Conservation (phyloP, 2,888 invertebrate genomes). For the Apotomis betuletana region DNA sequence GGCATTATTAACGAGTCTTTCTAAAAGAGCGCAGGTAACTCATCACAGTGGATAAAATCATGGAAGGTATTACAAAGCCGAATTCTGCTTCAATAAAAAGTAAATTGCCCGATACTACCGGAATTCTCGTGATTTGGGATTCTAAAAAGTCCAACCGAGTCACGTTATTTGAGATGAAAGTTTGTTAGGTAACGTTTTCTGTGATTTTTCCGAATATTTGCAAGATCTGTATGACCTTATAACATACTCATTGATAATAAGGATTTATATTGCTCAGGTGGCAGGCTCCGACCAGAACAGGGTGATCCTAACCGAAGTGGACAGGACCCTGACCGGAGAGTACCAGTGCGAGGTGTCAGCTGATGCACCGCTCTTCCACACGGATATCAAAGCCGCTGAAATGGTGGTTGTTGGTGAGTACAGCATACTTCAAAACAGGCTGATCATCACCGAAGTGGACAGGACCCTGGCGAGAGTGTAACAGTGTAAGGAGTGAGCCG, state of each 20-base stretch:
- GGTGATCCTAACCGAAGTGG: constrained; percentile 87
- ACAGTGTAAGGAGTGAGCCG: constrained; percentile 90
- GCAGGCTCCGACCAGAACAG: constrained; percentile 86
- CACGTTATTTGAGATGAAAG: too few species aligned
- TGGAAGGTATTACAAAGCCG: too few species aligned
- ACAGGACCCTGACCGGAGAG: constrained; percentile 85
- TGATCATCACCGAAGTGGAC: constrained; percentile 86
- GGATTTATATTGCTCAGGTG: constrained; percentile 71
- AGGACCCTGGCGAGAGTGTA: constrained; percentile 86
- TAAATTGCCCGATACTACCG: too few species aligned
- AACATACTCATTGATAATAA: neutral
- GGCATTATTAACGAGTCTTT: too few species aligned
- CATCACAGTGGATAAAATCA: too few species aligned
- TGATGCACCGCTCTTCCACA: constrained; percentile 87
- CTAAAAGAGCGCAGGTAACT: too few species aligned
- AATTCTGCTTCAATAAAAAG: too few species aligned
- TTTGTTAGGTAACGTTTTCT: too few species aligned
- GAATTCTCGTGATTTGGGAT: too few species aligned
- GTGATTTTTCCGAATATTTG: too few species aligned
- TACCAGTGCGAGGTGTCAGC: constrained; percentile 91
- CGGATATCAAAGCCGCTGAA: constrained; percentile 84
- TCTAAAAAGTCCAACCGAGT: too few species aligned
- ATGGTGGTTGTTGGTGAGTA: constrained; percentile 86
- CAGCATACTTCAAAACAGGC: constrained; percentile 76
- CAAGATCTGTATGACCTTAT: too few species aligned